phyloP scores from a whole-genome alignment of 1,140 invertebrate species.

The Oryzaephilus surinamensis region DNA sequence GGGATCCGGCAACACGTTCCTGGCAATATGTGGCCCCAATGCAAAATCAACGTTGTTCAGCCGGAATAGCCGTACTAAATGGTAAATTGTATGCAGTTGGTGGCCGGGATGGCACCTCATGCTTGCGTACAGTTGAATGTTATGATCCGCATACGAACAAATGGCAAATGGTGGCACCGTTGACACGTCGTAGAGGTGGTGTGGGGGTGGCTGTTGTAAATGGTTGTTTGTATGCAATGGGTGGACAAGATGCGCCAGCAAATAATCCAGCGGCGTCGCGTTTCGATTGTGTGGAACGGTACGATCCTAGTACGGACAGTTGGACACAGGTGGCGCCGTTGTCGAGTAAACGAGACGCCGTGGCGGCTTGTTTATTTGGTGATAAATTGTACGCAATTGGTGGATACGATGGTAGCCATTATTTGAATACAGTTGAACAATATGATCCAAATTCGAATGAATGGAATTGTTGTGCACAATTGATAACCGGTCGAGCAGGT shows the following conservation, averaged over 20 bases:
- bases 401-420: slow-evolving; percentile 91
- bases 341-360: slow-evolving; percentile 77
- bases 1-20: slow-evolving; percentile 73
- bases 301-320: slow-evolving; percentile 61
- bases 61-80: slow-evolving; percentile 78
- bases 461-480: slow-evolving; percentile 65
- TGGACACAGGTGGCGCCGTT: slow-evolving; percentile 87
- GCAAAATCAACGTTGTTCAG: slow-evolving; percentile 75
- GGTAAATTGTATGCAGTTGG: slow-evolving; percentile 85
- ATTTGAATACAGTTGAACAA: slow-evolving; percentile 82
- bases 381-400: slow-evolving; percentile 83
- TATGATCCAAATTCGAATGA: slow-evolving; percentile 85
- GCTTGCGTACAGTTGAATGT: slow-evolving; percentile 83
- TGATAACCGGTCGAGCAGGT: slow-evolving; percentile 71
- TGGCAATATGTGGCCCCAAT: slow-evolving; percentile 86
- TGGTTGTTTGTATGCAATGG: slow-evolving; percentile 75
- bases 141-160: slow-evolving; percentile 86
- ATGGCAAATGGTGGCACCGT: slow-evolving; percentile 80
- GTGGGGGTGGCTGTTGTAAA: slow-evolving; percentile 75
- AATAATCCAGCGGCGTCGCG: slow-evolving; percentile 72
- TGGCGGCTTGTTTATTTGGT: slow-evolving; percentile 83
- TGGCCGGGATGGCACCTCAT: slow-evolving; percentile 83
- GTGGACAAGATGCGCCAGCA: slow-evolving; percentile 80
- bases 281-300: slow-evolving; percentile 89
- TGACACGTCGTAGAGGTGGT: slow-evolving; percentile 80